phyloP scores from a whole-genome alignment of 1,140 invertebrate species.

The Zaprionus taronus region DNA sequence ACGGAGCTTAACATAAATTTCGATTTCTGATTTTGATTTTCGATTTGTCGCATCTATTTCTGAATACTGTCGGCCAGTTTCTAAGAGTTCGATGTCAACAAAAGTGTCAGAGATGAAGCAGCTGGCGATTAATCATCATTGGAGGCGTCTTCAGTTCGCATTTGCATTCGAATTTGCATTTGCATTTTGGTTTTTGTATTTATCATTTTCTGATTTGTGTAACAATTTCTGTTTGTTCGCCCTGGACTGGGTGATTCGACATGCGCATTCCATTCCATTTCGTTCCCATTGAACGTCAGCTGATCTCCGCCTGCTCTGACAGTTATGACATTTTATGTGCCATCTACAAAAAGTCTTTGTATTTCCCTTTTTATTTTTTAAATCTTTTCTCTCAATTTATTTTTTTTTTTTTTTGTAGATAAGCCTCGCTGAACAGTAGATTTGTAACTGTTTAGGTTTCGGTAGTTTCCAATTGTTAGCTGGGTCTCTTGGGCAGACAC shows the following conservation, averaged over 20 bases:
- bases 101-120: conserved; percentile 64
- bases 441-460: conserved; percentile 64
- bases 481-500: conserved; percentile 16
- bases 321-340: conserved; percentile 80
- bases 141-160: conserved; percentile 38
- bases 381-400: neutral
- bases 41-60: conserved; percentile 14
- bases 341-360: conserved; percentile 47
- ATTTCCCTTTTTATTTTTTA: conserved; percentile 6
- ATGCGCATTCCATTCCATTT: conserved; percentile 58
- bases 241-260: conserved; percentile 23
- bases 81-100: conserved; percentile 54
- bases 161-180: conserved; percentile 53
- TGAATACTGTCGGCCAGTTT: conserved; percentile 23
- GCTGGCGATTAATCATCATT: conserved; percentile 64
- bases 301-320: conserved; percentile 55
- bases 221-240: conserved; percentile 61
- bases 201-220: conserved; percentile 60
- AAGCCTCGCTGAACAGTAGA: neutral
- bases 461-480: conserved; percentile 44
- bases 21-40: neutral
- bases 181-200: neutral
- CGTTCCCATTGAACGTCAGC: conserved; percentile 48
- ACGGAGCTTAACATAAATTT: conserved; percentile 71
- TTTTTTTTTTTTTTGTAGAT: conserved; percentile 13